Evolutionary conservation across 2,888 invertebrate species (phyloP).

Genomic region (Apoda limacodes): DNA sequence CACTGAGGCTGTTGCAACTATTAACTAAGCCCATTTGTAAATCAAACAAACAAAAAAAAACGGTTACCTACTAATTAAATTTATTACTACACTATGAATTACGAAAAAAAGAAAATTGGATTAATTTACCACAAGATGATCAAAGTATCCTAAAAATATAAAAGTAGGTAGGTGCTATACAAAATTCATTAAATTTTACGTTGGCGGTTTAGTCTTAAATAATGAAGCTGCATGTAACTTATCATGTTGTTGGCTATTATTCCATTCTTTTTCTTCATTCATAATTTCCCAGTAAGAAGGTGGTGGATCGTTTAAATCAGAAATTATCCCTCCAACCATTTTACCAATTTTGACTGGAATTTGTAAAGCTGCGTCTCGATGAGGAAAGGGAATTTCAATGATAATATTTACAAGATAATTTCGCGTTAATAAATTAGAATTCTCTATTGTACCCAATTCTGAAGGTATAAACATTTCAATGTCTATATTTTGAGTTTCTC

Average conservation of each 20-base stretch:
- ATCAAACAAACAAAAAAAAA: too few relatives aligned
- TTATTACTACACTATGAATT: too few relatives aligned
- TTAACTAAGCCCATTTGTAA: too few relatives aligned
- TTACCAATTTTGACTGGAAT: conserved; percentile 15
- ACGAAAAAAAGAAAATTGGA: too few relatives aligned
- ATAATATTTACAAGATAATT: conserved; percentile 12
- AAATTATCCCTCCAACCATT: conserved; percentile 3
- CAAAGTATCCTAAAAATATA: too few relatives aligned
- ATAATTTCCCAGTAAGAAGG: conserved; percentile 15
- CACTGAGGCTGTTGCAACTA: too few relatives aligned
- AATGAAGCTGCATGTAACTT: too few relatives aligned
- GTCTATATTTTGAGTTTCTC: conserved; percentile 9
- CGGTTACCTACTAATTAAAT: too few relatives aligned
- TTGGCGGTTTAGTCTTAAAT: too few relatives aligned
- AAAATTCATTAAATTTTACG: too few relatives aligned
- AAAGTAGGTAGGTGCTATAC: too few relatives aligned
- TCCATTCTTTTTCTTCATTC: conserved; percentile 7
- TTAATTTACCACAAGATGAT: too few relatives aligned
- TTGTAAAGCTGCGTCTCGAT: conserved; percentile 11
- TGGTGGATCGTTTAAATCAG: conserved; percentile 1
- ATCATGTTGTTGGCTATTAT: neutral
- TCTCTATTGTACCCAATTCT: conserved; percentile 11
- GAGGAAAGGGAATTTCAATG: conserved; percentile 10
- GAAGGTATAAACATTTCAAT: conserved; percentile 12
- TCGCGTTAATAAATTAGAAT: conserved; percentile 12